phyloP scores from a whole-genome alignment of 2,113 vertebrate genomes.

The Bujurquina vittata region DNA sequence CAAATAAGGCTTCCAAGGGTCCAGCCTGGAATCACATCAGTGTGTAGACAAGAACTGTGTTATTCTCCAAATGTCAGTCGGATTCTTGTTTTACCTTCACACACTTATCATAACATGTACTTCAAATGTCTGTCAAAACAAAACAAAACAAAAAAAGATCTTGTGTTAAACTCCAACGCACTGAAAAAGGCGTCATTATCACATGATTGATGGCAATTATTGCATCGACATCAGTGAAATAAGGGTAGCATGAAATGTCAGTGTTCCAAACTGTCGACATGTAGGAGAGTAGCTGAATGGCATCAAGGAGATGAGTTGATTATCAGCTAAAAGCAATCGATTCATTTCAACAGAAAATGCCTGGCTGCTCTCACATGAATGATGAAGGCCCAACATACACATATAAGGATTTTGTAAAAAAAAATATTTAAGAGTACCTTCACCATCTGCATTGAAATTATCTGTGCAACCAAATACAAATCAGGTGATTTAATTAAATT shows the following conservation, averaged over 20 bases:
- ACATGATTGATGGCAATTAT: conserved; percentile 49
- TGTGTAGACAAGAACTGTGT: conserved; percentile 12
- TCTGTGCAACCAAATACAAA: conserved; percentile 17
- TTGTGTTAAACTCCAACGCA: conserved; percentile 17
- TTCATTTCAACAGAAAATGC: not conserved
- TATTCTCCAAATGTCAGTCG: not conserved
- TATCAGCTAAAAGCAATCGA: not conserved
- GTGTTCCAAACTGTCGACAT: not conserved
- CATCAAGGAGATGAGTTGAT: conserved; percentile 3
- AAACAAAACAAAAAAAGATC: not conserved
- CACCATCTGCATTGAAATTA: conserved; percentile 39
- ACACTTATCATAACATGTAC: not conserved
- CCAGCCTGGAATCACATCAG: conserved; percentile 71
- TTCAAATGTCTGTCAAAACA: conserved; percentile 32
- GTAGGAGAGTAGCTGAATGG: not conserved
- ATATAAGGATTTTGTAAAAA: not conserved
- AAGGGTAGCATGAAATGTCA: conserved; percentile 8
- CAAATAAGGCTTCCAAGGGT: conserved; percentile 71
- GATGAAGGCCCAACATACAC: not conserved
- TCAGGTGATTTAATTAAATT: not conserved
- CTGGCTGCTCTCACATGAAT: not conserved
- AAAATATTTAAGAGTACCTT: not conserved
- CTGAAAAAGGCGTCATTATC: conserved; percentile 49
- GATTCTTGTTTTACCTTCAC: conserved; percentile 7
- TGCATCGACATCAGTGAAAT: conserved; percentile 36